Percentiles rank a stretch among this genome's conserved stretches.
phyloP scores from a whole-genome alignment of 2,888 invertebrate genomes.

The Caenorhabditis sp. region DNA sequence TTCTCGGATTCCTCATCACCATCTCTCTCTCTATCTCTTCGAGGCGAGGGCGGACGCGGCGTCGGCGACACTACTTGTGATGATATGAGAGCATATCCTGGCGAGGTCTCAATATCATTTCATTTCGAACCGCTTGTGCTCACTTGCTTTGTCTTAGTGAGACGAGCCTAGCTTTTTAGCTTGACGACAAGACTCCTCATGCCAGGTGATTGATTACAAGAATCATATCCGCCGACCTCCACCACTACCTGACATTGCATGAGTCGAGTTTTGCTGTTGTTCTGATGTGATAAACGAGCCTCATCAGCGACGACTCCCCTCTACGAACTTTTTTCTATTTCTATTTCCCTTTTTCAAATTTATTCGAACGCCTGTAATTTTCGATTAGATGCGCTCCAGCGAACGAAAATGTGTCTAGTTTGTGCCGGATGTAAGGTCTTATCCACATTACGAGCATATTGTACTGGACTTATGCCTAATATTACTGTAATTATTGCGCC shows the following conservation, averaged over 20 bases:
- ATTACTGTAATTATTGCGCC: slow-evolving; percentile 65
- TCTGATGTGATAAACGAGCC: slow-evolving; percentile 34
- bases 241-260: slow-evolving; percentile 12
- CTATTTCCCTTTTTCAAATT: slow-evolving; percentile 4
- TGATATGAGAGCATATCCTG: slow-evolving; percentile 53
- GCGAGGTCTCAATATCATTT: slow-evolving; percentile 53
- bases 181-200: slow-evolving; percentile 33
- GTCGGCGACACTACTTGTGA: slow-evolving; percentile 48
- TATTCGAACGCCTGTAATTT: slow-evolving; percentile 33
- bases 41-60: slow-evolving; percentile 38
- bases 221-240: slow-evolving; percentile 17
- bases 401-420: slow-evolving; percentile 65
- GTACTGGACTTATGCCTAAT: slow-evolving; percentile 61
- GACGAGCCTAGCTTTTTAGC: slow-evolving; percentile 45
- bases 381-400: slow-evolving; percentile 31
- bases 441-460: slow-evolving; percentile 44
- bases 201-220: slow-evolving; percentile 46
- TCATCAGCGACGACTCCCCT: slow-evolving; percentile 16
- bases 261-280: slow-evolving; percentile 35
- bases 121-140: slow-evolving; percentile 45
- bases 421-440: slow-evolving; percentile 59
- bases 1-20: not conserved
- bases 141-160: slow-evolving; percentile 19
- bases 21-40: slow-evolving; percentile 14
- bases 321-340: slow-evolving; percentile 33